These are phyloP conservation scores for Pollenia angustigena DNA, from an alignment of 2,888 invertebrate genomes.

Conservation along the genomic window DNA sequence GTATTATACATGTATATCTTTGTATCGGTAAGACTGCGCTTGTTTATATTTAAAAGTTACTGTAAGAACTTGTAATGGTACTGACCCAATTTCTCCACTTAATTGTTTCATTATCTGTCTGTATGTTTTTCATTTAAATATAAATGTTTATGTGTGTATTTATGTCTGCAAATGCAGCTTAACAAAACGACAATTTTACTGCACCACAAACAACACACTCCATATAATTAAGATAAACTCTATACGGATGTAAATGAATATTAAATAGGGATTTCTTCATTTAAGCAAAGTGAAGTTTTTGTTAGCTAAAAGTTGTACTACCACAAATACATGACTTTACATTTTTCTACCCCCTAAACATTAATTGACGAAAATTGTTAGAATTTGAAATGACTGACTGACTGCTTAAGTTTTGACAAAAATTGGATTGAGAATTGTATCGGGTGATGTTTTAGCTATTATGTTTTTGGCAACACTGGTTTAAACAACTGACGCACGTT, in stretches of 20 bases:
- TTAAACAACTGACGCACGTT: too few species aligned
- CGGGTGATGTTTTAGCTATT: too few species aligned
- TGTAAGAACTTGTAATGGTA: conserved; percentile 47
- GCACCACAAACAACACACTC: conserved; percentile 49
- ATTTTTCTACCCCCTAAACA: too few species aligned
- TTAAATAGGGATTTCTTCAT: conserved; percentile 62
- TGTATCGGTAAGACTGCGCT: background rate
- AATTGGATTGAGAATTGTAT: too few species aligned
- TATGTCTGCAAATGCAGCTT: conserved; percentile 17
- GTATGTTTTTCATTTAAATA: background rate
- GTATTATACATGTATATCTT: too few species aligned
- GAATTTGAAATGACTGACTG: too few species aligned
- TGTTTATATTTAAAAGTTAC: background rate
- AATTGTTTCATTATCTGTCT: conserved; percentile 56
- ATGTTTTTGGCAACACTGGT: too few species aligned
- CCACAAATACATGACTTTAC: too few species aligned
- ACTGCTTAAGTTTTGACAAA: too few species aligned
- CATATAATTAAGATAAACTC: conserved; percentile 63
- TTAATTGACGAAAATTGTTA: too few species aligned
- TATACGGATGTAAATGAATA: conserved; percentile 62
- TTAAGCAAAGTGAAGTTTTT: conserved; percentile 17
- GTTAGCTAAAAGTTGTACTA: too few species aligned
- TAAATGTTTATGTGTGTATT: conserved; percentile 6
- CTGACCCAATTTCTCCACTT: conserved; percentile 59
- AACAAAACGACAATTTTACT: conserved; percentile 48